phyloP scores from a whole-genome alignment of 2,113 vertebrate genomes.

The Callipepla californica region DNA sequence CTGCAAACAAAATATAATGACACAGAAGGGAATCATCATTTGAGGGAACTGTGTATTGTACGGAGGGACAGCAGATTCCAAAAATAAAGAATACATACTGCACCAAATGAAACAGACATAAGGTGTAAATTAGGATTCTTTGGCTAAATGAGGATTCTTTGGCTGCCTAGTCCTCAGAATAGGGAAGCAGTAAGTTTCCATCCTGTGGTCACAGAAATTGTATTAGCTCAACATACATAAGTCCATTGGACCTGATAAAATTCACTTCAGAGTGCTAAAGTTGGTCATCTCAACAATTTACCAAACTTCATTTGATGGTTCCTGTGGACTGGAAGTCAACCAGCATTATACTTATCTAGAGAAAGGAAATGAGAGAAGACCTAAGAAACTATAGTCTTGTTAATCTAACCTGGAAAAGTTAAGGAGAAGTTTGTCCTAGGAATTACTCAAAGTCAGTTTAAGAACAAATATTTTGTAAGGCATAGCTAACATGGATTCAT shows the following conservation, averaged over 20 bases:
- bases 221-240: background rate
- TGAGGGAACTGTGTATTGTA: background rate
- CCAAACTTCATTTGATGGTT: no score
- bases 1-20: slow-evolving; percentile 4
- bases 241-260: background rate
- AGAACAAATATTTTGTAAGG: no score
- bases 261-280: background rate
- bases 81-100: background rate
- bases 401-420: no score
- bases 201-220: background rate
- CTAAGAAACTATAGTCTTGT: no score
- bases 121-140: background rate
- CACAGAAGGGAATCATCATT: background rate
- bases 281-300: no score
- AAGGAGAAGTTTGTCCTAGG: no score
- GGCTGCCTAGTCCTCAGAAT: background rate
- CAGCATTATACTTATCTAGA: no score
- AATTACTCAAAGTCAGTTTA: no score
- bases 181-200: background rate
- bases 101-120: background rate
- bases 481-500: no score
- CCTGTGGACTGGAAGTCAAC: no score
- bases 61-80: background rate
- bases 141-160: background rate
- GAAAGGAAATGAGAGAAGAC: no score